A percentile compares a stretch with the other conserved stretches of the same genome.
Evolutionary conservation across 1,140 invertebrate species (phyloP).

Genomic region (Asobara japonica): DNA sequence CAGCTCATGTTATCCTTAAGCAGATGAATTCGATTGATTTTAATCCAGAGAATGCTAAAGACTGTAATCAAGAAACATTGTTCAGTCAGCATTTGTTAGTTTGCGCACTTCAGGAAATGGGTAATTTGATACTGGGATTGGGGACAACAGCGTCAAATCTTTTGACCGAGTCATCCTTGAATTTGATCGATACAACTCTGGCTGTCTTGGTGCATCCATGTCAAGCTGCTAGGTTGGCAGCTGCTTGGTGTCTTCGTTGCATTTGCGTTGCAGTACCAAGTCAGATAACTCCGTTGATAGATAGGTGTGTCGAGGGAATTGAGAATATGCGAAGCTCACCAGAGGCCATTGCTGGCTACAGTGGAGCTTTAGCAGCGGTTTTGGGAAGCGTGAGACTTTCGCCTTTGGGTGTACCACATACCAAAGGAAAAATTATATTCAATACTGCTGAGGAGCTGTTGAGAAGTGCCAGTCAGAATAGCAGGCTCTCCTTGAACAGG

Average conservation of each 20-base stretch:
- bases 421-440: slow-evolving; percentile 95
- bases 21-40: slow-evolving; percentile 96
- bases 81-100: slow-evolving; percentile 94
- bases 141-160: slow-evolving; percentile 92
- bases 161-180: slow-evolving; percentile 85
- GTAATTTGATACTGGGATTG: slow-evolving; percentile 84
- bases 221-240: slow-evolving; percentile 88
- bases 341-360: slow-evolving; percentile 94
- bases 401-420: slow-evolving; percentile 94
- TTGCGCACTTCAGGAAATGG: slow-evolving; percentile 93
- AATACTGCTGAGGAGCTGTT: slow-evolving; percentile 97
- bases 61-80: slow-evolving; percentile 88
- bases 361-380: slow-evolving; percentile 91
- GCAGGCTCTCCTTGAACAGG: slow-evolving; percentile 90
- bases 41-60: slow-evolving; percentile 89
- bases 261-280: slow-evolving; percentile 93
- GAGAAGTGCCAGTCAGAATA: slow-evolving; percentile 96
- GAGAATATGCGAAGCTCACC: slow-evolving; percentile 91
- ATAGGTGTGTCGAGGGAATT: slow-evolving; percentile 86
- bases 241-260: slow-evolving; percentile 93
- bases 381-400: slow-evolving; percentile 91
- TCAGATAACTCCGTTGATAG: slow-evolving; percentile 91
- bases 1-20: slow-evolving; percentile 90
- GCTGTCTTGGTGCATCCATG: slow-evolving; percentile 92
- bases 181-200: slow-evolving; percentile 73